Evolutionary conservation across 2,888 invertebrate genomes (phyloP), one percentile per base, ranked within the genome.

Genomic region (Griposia aprilina): DNA sequence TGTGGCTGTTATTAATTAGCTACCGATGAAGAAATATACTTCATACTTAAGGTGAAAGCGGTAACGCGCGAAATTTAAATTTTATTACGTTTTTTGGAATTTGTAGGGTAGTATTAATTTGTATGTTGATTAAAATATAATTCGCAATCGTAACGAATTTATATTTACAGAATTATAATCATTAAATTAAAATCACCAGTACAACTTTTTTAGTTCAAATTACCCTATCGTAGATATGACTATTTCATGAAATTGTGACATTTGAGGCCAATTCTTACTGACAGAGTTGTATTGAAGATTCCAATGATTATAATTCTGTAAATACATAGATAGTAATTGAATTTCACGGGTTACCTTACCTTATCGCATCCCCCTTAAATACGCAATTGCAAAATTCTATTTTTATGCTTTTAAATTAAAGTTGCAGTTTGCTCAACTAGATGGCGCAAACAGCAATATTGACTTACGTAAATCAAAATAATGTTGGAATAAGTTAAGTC

Each of bases 401-500:
- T 13, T 57, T 26, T 36, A 4, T 41, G 11, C 73, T 50, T n/a
- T 52, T 2, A 0, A 17, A 48, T 0, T 2, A 36, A 26, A 36
- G 8, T 26, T 36, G 20, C 8, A 41, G 4, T 36, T 23, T 48
- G 3, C 23, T 57, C 20, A 13, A 23, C 17, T 15, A 62, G 52
- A 41, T 59, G 23, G 60, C n/a, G 80, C 13, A 62, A 62, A 23
- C 41, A n/a, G 26, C 8, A n/a, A 10, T 8, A n/a, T 36, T 70
- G 41, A 55, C 63, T 45, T 20, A 57, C 11, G n/a, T 62, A 8
- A 57, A 75, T 75, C 55, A 75, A 67, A 75, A 55, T 23, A n/a
- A n/a, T n/a, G n/a, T n/a, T 60, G 26, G n/a, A 23, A 55, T 74
- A 60, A 66, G 30, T 81, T 74, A 66, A 23, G 59, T 26, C 20